Evolutionary conservation across 2,797 vertebrate species (phyloP).

Genomic region (Ctenosaura bakeri): DNA sequence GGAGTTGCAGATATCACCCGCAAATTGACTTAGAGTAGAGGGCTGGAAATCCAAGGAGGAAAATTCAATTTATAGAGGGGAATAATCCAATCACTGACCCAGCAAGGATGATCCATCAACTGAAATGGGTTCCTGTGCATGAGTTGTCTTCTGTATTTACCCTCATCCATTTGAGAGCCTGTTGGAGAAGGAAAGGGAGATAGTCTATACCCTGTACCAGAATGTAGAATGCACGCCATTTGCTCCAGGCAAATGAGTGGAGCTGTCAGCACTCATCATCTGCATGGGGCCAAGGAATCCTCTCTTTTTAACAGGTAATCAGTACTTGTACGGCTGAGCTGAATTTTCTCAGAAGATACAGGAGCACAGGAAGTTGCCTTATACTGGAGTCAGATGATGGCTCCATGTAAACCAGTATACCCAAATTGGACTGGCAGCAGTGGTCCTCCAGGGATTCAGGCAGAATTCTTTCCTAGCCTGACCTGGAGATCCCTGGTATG

Average conservation of each 20-base stretch:
- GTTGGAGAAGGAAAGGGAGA: neutral
- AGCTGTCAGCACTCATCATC: neutral
- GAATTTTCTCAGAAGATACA: neutral
- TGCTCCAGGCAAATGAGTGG: neutral
- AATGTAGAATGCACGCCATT: neutral
- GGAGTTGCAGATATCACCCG: slow-evolving; percentile 14
- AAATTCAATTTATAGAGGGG: slow-evolving; percentile 1
- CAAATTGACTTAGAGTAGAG: slow-evolving; percentile 16
- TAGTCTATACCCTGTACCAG: neutral
- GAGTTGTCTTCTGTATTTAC: neutral
- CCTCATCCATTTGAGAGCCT: neutral
- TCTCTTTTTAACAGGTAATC: neutral
- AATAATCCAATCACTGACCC: slow-evolving; percentile 17
- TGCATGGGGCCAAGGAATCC: neutral
- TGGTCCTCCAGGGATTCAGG: too few species aligned
- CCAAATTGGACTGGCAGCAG: too few species aligned
- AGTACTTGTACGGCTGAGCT: neutral
- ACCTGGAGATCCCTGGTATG: too few species aligned
- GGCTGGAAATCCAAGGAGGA: neutral
- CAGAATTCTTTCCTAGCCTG: too few species aligned
- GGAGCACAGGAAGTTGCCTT: too few species aligned
- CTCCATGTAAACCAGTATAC: too few species aligned
- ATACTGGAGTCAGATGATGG: too few species aligned
- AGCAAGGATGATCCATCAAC: neutral
- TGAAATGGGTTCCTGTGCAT: neutral